Conservation (phyloP, 2,888 invertebrate genomes). For the Plutella xylostella region DNA sequence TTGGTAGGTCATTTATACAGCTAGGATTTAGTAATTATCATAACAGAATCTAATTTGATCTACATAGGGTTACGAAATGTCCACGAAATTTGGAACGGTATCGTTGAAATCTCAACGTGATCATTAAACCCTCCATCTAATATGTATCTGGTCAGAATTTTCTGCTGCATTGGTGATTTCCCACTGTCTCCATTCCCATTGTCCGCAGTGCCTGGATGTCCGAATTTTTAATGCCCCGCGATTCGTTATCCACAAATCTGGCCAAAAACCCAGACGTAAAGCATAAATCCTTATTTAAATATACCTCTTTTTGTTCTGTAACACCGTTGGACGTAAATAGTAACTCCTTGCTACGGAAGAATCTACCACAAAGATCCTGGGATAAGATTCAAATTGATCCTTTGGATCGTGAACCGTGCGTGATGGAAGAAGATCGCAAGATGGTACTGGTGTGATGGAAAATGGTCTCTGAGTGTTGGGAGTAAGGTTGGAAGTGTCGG, state of each 20-base stretch:
- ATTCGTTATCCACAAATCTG: slow-evolving; percentile 62
- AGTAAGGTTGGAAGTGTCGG: slow-evolving; percentile 22
- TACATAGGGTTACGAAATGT: too few species aligned
- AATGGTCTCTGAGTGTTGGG: not conserved
- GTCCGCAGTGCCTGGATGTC: too few species aligned
- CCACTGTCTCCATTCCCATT: slow-evolving; percentile 25
- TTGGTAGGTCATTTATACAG: too few species aligned
- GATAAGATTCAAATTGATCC: slow-evolving; percentile 28
- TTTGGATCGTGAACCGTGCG: slow-evolving; percentile 14
- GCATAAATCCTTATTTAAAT: slow-evolving; percentile 70
- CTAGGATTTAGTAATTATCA: too few species aligned
- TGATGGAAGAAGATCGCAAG: slow-evolving; percentile 28
- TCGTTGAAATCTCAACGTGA: too few species aligned
- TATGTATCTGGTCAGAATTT: too few species aligned
- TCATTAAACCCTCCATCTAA: too few species aligned
- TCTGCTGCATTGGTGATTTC: too few species aligned
- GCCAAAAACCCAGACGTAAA: slow-evolving; percentile 66
- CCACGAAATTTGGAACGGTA: too few species aligned
- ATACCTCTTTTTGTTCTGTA: slow-evolving; percentile 35
- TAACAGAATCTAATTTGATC: too few species aligned
- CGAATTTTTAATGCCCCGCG: slow-evolving; percentile 39
- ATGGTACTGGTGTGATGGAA: slow-evolving; percentile 10
- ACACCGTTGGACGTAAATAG: slow-evolving; percentile 26
- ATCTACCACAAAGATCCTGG: not conserved
- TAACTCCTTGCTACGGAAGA: too few species aligned